phyloP scores from a whole-genome alignment of 1,140 invertebrate species.

The Diorhabda elongata region DNA sequence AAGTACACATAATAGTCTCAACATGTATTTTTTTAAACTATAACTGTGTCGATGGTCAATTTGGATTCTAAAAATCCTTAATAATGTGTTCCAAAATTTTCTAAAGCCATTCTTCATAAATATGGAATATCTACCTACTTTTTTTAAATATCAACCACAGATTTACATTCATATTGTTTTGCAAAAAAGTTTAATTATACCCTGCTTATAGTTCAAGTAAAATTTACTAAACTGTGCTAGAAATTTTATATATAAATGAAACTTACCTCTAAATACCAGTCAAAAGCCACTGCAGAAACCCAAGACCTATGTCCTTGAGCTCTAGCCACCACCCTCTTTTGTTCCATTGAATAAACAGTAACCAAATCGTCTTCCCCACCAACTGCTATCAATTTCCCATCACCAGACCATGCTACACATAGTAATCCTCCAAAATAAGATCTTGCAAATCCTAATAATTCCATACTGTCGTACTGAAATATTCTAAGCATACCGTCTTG shows the following conservation, averaged over 20 bases:
- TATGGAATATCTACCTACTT: no score
- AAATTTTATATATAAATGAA: not conserved
- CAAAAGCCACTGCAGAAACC: conserved; percentile 96
- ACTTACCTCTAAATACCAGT: conserved; percentile 53
- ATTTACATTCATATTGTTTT: no score
- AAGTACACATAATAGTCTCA: no score
- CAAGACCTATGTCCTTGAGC: conserved; percentile 94
- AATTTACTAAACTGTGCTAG: no score
- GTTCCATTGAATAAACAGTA: conserved; percentile 93
- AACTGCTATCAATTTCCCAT: conserved; percentile 90
- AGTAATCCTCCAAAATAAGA: conserved; percentile 96
- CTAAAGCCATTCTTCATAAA: no score
- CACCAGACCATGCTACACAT: conserved; percentile 97
- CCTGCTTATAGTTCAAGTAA: no score
- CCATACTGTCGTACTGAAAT: conserved; percentile 97
- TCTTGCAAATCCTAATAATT: conserved; percentile 82
- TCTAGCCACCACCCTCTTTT: conserved; percentile 89
- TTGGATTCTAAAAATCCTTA: no score
- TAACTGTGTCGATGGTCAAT: no score
- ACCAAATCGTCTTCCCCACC: conserved; percentile 99
- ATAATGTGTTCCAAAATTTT: no score
- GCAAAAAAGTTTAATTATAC: no score
- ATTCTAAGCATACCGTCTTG: conserved; percentile 96
- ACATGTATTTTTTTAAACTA: no score
- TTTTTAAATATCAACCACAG: no score